phyloP scores from a whole-genome alignment of 2,113 vertebrate species.

The Zapus hudsonius region DNA sequence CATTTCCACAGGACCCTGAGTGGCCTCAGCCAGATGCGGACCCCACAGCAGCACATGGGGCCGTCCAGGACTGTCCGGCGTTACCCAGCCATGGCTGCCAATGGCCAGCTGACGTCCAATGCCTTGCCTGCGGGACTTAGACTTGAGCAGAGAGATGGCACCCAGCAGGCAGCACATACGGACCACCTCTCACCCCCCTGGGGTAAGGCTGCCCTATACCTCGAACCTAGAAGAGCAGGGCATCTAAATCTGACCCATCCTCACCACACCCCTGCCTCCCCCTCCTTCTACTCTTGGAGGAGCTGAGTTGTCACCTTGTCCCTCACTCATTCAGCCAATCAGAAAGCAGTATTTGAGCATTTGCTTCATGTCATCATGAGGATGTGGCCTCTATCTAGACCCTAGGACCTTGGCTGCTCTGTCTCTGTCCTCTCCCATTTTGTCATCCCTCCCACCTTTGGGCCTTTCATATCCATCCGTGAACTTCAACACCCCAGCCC shows the following conservation, averaged over 20 bases:
- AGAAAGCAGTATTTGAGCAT: background rate
- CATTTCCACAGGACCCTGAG: slow-evolving; percentile 88
- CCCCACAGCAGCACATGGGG: slow-evolving; percentile 87
- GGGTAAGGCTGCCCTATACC: slow-evolving; percentile 85
- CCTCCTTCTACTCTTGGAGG: background rate
- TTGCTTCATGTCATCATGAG: background rate
- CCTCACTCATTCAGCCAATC: background rate
- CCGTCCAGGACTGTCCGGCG: slow-evolving; percentile 91
- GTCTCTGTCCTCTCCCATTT: background rate
- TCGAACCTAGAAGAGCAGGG: background rate
- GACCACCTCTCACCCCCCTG: slow-evolving; percentile 83
- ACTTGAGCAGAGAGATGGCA: slow-evolving; percentile 80
- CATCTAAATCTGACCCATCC: background rate
- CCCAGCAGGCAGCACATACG: slow-evolving; percentile 76
- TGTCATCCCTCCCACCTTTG: background rate
- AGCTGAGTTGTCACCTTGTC: background rate
- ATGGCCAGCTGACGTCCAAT: slow-evolving; percentile 92
- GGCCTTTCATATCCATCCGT: background rate
- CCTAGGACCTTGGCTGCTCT: background rate
- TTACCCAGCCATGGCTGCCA: slow-evolving; percentile 86
- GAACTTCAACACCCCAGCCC: background rate
- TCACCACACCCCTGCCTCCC: background rate
- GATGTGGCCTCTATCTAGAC: background rate
- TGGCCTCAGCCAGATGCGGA: slow-evolving; percentile 87
- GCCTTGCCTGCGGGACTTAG: slow-evolving; percentile 86